A percentile compares a stretch with the other conserved stretches of the same genome.
These are phyloP conservation scores for Orycteropus afer DNA, from an alignment of 2,113 vertebrate species.

Conservation along the genomic window DNA sequence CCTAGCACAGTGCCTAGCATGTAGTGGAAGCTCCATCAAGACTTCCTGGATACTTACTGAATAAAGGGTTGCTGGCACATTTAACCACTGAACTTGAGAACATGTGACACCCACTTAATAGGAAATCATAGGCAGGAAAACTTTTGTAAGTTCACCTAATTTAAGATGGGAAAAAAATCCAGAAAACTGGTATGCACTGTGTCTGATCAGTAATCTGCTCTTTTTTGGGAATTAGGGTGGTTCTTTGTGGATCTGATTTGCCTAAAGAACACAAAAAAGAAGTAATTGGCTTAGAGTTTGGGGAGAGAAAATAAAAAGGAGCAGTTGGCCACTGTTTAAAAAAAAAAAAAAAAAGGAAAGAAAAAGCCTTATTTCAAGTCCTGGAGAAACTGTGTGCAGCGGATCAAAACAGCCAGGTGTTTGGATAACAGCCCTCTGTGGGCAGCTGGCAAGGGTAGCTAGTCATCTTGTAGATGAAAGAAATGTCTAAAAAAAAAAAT, in stretches of 20 bases:
- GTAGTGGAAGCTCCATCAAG: not conserved
- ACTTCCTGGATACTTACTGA: too few species aligned
- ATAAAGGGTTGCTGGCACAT: not conserved
- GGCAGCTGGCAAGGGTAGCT: slow-evolving; percentile 59
- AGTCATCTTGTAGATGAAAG: slow-evolving; percentile 14
- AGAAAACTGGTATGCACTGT: not conserved
- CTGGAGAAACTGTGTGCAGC: slow-evolving; percentile 52
- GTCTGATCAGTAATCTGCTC: not conserved
- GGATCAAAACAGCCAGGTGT: slow-evolving; percentile 73
- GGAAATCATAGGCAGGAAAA: not conserved
- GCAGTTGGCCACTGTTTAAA: slow-evolving; percentile 51
- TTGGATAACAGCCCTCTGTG: slow-evolving; percentile 55
- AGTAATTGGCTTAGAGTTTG: slow-evolving; percentile 13
- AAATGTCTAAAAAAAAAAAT: slow-evolving; percentile 33
- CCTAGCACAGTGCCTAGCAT: too few species aligned
- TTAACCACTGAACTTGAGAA: not conserved
- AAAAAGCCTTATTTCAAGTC: slow-evolving; percentile 56
- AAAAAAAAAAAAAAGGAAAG: not conserved
- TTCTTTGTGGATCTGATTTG: slow-evolving; percentile 45
- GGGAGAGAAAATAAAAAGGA: slow-evolving; percentile 70
- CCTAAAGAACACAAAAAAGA: slow-evolving; percentile 8
- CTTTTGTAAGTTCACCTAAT: not conserved
- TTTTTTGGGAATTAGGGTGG: not conserved
- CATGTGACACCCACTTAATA: not conserved
- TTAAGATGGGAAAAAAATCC: not conserved